Evolutionary conservation across 2,888 invertebrate genomes (phyloP), one percentile per base, ranked within the genome.

Genomic region (Morinoia aosen): DNA sequence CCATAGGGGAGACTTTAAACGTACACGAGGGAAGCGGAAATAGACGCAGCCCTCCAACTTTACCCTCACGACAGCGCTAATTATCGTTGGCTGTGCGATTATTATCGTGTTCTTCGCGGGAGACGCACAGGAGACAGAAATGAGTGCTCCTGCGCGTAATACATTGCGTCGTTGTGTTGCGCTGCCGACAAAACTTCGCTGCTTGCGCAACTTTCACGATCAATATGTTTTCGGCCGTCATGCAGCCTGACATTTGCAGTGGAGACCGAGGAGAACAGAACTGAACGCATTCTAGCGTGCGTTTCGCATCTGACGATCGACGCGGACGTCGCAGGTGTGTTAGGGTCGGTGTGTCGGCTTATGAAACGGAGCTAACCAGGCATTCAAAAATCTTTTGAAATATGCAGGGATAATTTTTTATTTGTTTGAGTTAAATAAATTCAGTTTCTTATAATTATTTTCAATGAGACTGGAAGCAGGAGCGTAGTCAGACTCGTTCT

Each of bases 11-110:
- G 76, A 76, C 76, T 76, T 76, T 76, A 76, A 76, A 76, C 76
- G 16, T 76, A 7, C 8, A 8, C 33, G 76, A 76, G 76, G 76
- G 76, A 76, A 33, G 25, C 76, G 76, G 76, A 76, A 8, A 76
- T 76, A 33, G 76, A 76, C 76, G 76, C 76, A 76, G 25, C 76
- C 76, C 76, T 76, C 76, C 76, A 76, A 76, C 76, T 76, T 76
- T 76, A 76, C 76, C 19, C 19, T 76, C 25, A 33, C 33, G 25
- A 33, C 76, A 33, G 25, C 76, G 76, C 33, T 76, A 25, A 76
- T 76, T 76, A 76, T 76, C 19, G 33, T 76, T 33, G 10, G 76
- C 76, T 76, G 14, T 10, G 76, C 76, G 76, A 76, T 33, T 76
- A 76, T 76, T 76, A 76, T 33, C 19, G 33, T 76, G 76, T 76